Conservation (phyloP, 2,888 invertebrate genomes). For the Tipula unca region DNA sequence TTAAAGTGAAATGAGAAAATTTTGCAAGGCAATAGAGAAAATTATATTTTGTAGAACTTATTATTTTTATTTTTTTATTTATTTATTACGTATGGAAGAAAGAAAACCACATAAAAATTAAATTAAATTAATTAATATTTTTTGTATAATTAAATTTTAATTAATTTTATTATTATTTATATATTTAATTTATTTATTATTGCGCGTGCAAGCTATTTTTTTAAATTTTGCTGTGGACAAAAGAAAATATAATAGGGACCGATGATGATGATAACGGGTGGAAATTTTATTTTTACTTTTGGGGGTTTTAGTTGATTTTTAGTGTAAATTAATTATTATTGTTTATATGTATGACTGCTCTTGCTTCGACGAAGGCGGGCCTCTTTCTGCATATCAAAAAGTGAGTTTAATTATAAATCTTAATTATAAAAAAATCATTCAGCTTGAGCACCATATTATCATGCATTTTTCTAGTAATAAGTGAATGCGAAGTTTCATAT, state of each 20-base stretch:
- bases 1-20: slow-evolving; percentile 3
- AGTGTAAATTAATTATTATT: not conserved
- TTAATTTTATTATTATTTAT: slow-evolving; percentile 4
- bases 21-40: not conserved
- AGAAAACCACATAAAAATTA: not conserved
- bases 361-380: not conserved
- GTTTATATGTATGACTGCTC: not conserved
- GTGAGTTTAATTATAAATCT: not conserved
- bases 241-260: not conserved
- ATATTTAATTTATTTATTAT: not conserved
- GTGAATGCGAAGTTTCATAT: not conserved
- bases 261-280: not conserved
- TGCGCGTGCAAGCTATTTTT: not conserved
- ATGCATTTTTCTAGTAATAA: not conserved
- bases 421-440: not conserved
- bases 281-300: not conserved
- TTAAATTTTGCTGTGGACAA: not conserved
- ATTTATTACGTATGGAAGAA: not conserved
- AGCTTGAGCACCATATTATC: not conserved
- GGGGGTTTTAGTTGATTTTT: not conserved
- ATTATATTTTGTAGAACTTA: not conserved
- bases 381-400: not conserved
- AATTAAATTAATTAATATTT: not conserved
- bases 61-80: slow-evolving; percentile 19
- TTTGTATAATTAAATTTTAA: not conserved